A percentile compares a stretch with the other conserved stretches of the same genome.
These are phyloP conservation scores for Chironomus striatipennis DNA, from an alignment of 1,140 invertebrate genomes.

Conservation along the genomic window DNA sequence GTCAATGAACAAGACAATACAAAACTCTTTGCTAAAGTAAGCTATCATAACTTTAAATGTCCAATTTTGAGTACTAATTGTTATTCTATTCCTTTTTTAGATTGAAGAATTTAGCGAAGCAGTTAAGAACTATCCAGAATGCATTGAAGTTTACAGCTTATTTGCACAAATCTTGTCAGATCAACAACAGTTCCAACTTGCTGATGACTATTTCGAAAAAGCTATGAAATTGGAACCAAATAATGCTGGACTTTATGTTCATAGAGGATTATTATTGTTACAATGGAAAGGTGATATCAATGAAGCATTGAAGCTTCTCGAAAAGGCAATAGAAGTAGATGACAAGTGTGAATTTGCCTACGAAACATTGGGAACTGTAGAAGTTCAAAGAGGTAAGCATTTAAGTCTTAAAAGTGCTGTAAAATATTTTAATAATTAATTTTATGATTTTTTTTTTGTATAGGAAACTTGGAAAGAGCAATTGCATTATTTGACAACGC, in stretches of 20 bases:
- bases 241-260: slow-evolving; percentile 56
- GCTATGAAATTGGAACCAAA: slow-evolving; percentile 72
- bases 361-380: slow-evolving; percentile 87
- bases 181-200: slow-evolving; percentile 69
- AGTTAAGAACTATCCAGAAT: slow-evolving; percentile 65
- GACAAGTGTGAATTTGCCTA: slow-evolving; percentile 89
- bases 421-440: slow-evolving; percentile 24
- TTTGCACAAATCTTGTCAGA: slow-evolving; percentile 79
- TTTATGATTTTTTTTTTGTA: slow-evolving; percentile 40
- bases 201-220: slow-evolving; percentile 71
- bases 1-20: slow-evolving; percentile 44
- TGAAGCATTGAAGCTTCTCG: slow-evolving; percentile 67
- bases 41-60: slow-evolving; percentile 28
- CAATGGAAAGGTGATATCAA: slow-evolving; percentile 75
- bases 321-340: slow-evolving; percentile 78
- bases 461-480: slow-evolving; percentile 69
- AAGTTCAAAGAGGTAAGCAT: slow-evolving; percentile 62
- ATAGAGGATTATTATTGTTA: slow-evolving; percentile 73
- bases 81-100: slow-evolving; percentile 37
- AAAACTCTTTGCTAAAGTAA: slow-evolving; percentile 41
- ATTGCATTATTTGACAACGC: slow-evolving; percentile 83
- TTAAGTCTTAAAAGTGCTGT: not conserved
- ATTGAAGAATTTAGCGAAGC: slow-evolving; percentile 64
- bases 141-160: slow-evolving; percentile 73
- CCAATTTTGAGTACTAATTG: not conserved